Conservation (phyloP, 2,888 invertebrate species). For the Vannuccia rotundouncinata region DNA sequence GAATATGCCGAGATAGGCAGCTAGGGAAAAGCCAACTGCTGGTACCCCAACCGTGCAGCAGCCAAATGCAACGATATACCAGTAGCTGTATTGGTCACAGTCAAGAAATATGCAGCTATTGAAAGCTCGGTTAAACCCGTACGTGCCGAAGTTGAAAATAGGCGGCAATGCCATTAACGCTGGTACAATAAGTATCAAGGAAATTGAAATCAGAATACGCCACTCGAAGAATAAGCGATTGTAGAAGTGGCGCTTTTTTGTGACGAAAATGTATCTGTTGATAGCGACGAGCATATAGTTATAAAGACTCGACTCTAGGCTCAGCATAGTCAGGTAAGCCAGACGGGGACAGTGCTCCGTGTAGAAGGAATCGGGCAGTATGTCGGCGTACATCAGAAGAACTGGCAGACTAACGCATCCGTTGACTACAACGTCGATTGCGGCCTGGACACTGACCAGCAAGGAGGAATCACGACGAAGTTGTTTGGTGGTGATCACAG, state of each 20-base stretch:
- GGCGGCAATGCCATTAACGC: constrained; percentile 15
- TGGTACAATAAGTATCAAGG: not conserved
- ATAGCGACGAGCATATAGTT: not conserved
- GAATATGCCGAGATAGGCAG: constrained; percentile 15
- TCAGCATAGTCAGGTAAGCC: constrained; percentile 17
- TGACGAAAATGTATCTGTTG: constrained; percentile 23
- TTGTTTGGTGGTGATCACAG: not conserved
- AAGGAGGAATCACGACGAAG: not conserved
- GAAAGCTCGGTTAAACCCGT: constrained; percentile 21
- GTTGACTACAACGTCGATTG: not conserved
- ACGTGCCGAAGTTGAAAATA: not conserved
- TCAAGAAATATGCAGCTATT: not conserved
- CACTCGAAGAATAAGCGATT: not conserved
- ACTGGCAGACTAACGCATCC: not conserved
- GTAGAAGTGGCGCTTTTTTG: not conserved
- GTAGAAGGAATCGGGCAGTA: not conserved
- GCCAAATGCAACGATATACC: constrained; percentile 7
- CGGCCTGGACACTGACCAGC: not conserved
- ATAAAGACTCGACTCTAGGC: constrained; percentile 22
- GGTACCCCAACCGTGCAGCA: constrained; percentile 19
- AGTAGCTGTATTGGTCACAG: constrained; percentile 4
- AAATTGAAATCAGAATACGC: not conserved
- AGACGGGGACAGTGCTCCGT: not conserved
- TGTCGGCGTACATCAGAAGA: not conserved
- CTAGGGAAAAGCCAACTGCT: not conserved